Evolutionary conservation across 2,113 vertebrate genomes (phyloP).

Genomic region (Carettochelys insculpta): DNA sequence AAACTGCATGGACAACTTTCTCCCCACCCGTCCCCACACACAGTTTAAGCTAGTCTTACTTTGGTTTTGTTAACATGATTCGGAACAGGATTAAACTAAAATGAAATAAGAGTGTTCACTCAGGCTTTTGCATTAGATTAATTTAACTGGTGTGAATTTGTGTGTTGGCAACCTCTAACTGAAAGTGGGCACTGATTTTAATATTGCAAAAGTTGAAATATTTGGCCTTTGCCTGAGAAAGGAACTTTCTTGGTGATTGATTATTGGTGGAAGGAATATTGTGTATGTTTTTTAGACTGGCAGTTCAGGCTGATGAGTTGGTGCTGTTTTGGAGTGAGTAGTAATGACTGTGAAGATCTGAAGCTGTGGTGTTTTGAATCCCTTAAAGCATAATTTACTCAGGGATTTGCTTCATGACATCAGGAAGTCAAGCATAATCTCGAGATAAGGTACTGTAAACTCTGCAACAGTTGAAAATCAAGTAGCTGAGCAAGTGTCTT

Average conservation of each 20-base stretch:
- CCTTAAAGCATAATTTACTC: background rate
- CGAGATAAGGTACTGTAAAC: background rate
- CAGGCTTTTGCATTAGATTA: background rate
- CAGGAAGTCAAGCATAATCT: background rate
- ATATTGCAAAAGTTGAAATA: background rate
- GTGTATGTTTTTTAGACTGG: background rate
- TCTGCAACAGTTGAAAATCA: background rate
- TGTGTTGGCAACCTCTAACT: background rate
- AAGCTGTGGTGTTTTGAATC: background rate
- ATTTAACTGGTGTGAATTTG: background rate
- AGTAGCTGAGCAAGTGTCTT: background rate
- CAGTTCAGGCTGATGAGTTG: background rate
- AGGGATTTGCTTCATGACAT: background rate
- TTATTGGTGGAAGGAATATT: background rate
- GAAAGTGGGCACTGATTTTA: background rate
- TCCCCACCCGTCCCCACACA: fast-evolving
- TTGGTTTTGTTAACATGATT: background rate
- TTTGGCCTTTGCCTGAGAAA: background rate
- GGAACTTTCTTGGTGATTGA: background rate
- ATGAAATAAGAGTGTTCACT: background rate
- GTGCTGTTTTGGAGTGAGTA: background rate
- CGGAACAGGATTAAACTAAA: background rate
- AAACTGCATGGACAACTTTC: background rate
- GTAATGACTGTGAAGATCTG: background rate
- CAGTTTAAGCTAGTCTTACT: background rate